These are phyloP conservation scores for Dryobota labecula DNA, from an alignment of 2,888 invertebrate genomes.

Conservation along the genomic window DNA sequence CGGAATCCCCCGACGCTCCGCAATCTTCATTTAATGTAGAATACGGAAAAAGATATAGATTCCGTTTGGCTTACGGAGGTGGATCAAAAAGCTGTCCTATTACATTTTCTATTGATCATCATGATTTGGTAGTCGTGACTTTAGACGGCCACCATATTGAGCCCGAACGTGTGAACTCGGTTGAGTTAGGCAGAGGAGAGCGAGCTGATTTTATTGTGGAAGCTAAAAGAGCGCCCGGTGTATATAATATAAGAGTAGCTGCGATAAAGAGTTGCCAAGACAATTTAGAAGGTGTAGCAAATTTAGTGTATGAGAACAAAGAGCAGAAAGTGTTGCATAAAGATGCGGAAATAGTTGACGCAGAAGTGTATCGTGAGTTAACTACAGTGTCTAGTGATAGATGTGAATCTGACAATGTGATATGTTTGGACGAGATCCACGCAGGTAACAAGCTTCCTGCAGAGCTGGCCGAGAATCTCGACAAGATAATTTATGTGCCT, in stretches of 20 bases:
- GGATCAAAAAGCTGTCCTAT: slow-evolving; percentile 93
- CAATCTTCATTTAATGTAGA: slow-evolving; percentile 88
- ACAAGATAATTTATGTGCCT: slow-evolving; percentile 92
- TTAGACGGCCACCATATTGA: slow-evolving; percentile 93
- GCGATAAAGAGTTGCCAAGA: slow-evolving; percentile 88
- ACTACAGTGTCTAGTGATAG: slow-evolving; percentile 84
- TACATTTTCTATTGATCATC: slow-evolving; percentile 92
- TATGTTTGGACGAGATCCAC: slow-evolving; percentile 91
- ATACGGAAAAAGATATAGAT: slow-evolving; percentile 91
- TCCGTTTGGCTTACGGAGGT: slow-evolving; percentile 92
- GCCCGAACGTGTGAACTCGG: slow-evolving; percentile 89
- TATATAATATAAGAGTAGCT: slow-evolving; percentile 91
- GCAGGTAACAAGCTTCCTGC: slow-evolving; percentile 88
- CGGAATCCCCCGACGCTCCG: slow-evolving; percentile 82
- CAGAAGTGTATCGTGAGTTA: slow-evolving; percentile 78
- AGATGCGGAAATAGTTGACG: slow-evolving; percentile 73
- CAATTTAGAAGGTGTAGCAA: slow-evolving; percentile 88
- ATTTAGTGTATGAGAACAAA: slow-evolving; percentile 84
- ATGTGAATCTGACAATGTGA: slow-evolving; percentile 84
- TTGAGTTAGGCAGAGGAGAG: slow-evolving; percentile 93
- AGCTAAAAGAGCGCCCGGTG: slow-evolving; percentile 89
- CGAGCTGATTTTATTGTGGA: slow-evolving; percentile 93
- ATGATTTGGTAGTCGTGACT: slow-evolving; percentile 92
- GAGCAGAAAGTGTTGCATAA: slow-evolving; percentile 79
- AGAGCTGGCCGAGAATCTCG: slow-evolving; percentile 85